These are phyloP conservation scores for Octonoba sinensis DNA, from an alignment of 2,888 invertebrate genomes.

Conservation along the genomic window DNA sequence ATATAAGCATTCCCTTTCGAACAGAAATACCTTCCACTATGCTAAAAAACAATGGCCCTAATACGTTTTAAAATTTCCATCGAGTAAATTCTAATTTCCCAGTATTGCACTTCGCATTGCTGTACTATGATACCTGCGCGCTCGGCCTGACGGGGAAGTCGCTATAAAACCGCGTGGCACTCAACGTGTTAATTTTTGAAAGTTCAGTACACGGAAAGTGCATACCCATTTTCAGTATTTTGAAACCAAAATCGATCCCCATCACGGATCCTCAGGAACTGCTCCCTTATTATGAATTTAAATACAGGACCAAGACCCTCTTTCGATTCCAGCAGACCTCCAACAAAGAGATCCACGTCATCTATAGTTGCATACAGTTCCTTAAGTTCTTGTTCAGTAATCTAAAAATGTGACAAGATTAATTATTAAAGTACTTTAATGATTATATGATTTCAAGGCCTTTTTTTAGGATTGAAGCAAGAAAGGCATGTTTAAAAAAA, in stretches of 20 bases:
- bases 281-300: constrained; percentile 74
- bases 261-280: constrained; percentile 75
- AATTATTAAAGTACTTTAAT: background rate
- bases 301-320: constrained; percentile 75
- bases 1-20: too few species aligned
- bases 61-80: too few species aligned
- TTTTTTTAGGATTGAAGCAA: too few species aligned
- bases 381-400: constrained; percentile 21
- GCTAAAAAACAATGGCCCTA: too few species aligned
- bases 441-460: too few species aligned
- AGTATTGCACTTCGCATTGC: too few species aligned
- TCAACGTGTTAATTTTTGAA: too few species aligned
- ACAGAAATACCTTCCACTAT: too few species aligned
- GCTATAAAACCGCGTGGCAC: too few species aligned
- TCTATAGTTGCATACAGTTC: constrained; percentile 65
- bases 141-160: too few species aligned
- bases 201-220: background rate
- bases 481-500: background rate
- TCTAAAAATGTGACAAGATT: constrained; percentile 2
- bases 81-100: too few species aligned
- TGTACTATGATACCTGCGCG: too few species aligned
- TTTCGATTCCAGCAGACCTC: constrained; percentile 75
- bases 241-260: constrained; percentile 77
- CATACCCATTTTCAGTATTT: constrained; percentile 70
- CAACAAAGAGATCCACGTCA: constrained; percentile 76